Conservation (phyloP, 2,113 vertebrate genomes). For the Lycaon pictus region DNA sequence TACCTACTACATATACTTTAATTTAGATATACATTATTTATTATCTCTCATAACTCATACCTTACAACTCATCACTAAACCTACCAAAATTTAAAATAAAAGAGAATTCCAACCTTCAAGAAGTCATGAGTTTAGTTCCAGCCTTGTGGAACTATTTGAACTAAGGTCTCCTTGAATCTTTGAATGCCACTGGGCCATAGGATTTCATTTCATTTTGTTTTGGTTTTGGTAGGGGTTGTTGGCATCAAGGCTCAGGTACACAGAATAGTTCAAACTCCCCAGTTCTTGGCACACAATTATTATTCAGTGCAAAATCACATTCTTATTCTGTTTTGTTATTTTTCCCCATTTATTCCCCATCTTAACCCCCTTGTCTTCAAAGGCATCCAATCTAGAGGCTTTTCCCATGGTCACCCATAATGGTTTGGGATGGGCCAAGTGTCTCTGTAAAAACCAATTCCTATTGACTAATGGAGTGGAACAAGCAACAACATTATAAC, state of each 20-base stretch:
- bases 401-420: not conserved
- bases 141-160: not conserved
- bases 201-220: not conserved
- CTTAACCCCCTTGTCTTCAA: not conserved
- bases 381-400: not conserved
- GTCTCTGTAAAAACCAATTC: not conserved
- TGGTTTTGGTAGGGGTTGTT: not conserved
- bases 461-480: not conserved
- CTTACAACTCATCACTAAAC: constrained; percentile 31
- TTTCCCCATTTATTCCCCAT: not conserved
- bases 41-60: not conserved
- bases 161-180: not conserved
- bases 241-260: not conserved
- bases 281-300: not conserved
- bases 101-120: not conserved
- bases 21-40: not conserved
- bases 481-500: not conserved
- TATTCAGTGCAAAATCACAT: not conserved
- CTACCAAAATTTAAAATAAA: not conserved
- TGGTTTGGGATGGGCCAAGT: not conserved
- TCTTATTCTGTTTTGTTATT: not conserved
- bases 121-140: not conserved
- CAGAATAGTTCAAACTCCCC: not conserved
- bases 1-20: not conserved
- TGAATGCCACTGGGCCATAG: not conserved